A percentile compares a stretch with the other conserved stretches of the same genome.
Evolutionary conservation across 1,140 invertebrate genomes (phyloP).

Genomic region (Aradophagus sp.): DNA sequence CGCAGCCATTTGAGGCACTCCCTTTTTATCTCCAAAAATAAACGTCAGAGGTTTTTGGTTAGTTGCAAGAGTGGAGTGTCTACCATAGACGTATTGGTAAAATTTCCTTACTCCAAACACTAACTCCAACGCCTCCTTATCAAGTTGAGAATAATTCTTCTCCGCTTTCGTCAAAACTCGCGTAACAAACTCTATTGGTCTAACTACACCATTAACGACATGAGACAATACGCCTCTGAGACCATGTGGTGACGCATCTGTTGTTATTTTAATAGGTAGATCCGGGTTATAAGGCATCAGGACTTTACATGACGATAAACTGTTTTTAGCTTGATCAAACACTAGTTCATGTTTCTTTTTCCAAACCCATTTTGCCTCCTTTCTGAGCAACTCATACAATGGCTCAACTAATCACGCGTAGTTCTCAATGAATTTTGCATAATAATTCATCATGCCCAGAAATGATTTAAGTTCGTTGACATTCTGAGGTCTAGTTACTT

Average conservation of each 20-base stretch:
- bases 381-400: constrained; percentile 65
- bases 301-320: constrained; percentile 47
- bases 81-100: no score
- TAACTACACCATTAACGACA: constrained; percentile 31
- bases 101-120: constrained; percentile 55
- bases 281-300: constrained; percentile 61
- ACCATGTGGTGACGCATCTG: constrained; percentile 62
- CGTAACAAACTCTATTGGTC: constrained; percentile 65
- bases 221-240: constrained; percentile 66
- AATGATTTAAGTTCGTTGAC: constrained; percentile 62
- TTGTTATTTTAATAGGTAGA: constrained; percentile 55
- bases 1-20: constrained; percentile 54
- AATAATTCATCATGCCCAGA: constrained; percentile 70
- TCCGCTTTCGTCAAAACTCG: constrained; percentile 51
- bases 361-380: constrained; percentile 59
- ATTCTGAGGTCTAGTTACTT: constrained; percentile 62
- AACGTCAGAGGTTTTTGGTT: no score
- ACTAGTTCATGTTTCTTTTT: constrained; percentile 56
- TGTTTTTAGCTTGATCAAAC: constrained; percentile 60
- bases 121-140: constrained; percentile 62
- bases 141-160: constrained; percentile 56
- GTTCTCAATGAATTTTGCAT: constrained; percentile 63
- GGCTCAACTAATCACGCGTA: constrained; percentile 36
- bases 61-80: constrained; percentile 63
- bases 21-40: no score